Evolutionary conservation across 2,888 invertebrate species (phyloP).

Genomic region (Steinernema hermaphroditum): DNA sequence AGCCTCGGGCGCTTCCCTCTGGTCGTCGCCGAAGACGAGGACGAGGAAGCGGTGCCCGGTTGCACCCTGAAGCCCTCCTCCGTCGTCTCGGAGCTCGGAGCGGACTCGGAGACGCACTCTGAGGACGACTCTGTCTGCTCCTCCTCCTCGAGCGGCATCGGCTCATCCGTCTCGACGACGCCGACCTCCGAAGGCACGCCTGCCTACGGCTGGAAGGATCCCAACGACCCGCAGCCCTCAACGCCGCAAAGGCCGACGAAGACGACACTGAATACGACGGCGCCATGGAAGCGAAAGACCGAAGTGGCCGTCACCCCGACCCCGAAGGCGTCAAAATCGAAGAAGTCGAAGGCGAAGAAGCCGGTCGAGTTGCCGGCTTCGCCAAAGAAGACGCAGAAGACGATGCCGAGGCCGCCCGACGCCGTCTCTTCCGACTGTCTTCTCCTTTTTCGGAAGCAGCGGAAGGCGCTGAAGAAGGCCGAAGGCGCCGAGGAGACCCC

Average conservation of each 20-base stretch:
- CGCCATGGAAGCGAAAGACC: conserved; percentile 10
- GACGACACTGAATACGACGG: neutral
- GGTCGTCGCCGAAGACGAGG: conserved; percentile 17
- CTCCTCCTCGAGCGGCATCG: conserved; percentile 24
- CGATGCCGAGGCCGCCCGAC: conserved; percentile 1
- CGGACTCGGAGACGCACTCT: conserved; percentile 12
- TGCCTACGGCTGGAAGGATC: conserved; percentile 21
- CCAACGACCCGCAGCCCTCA: conserved; percentile 17
- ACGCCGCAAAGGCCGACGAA: neutral
- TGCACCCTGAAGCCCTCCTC: neutral
- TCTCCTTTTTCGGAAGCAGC: neutral
- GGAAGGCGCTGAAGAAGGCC: conserved; percentile 6
- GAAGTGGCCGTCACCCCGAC: neutral
- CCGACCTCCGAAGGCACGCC: conserved; percentile 24
- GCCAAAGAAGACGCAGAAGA: conserved; percentile 23
- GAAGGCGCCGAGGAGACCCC: neutral
- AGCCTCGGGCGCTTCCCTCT: conserved; percentile 15
- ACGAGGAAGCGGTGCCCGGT: neutral
- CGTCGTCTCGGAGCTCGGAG: conserved; percentile 1
- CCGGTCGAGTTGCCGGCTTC: conserved; percentile 16
- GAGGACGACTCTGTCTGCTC: conserved; percentile 23
- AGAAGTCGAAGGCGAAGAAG: conserved; percentile 12
- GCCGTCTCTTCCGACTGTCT: conserved; percentile 22
- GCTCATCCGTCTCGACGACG: conserved; percentile 22
- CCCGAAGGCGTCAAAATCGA: neutral